Evolutionary conservation across 2,888 invertebrate genomes (phyloP).

Genomic region (Epistrophe grossulariae): DNA sequence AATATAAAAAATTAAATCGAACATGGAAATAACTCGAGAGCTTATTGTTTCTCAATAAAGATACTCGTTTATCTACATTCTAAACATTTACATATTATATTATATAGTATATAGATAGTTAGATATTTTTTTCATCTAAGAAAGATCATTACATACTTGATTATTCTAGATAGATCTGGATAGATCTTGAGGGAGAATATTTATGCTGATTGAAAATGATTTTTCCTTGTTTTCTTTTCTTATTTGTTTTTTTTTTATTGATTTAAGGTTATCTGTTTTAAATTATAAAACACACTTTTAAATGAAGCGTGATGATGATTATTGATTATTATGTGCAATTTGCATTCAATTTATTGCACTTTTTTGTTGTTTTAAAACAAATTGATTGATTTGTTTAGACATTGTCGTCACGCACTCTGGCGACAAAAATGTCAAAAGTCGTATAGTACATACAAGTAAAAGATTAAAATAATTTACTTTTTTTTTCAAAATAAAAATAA

Average conservation of each 20-base stretch:
- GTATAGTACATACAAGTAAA: neutral
- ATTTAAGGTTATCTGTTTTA: conserved; percentile 38
- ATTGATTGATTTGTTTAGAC: conserved; percentile 2
- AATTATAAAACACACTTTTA: conserved; percentile 1
- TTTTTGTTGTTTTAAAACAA: neutral
- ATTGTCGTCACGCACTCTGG: neutral
- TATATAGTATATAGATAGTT: neutral
- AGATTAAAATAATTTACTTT: neutral
- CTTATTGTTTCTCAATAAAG: neutral
- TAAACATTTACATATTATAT: neutral
- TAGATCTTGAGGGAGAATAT: conserved; percentile 1
- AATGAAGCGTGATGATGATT: conserved; percentile 1
- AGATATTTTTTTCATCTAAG: conserved; percentile 8
- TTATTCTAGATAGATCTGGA: conserved; percentile 16
- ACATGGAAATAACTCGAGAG: neutral
- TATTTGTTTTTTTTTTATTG: neutral
- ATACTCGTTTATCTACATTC: neutral
- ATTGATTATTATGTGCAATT: no score
- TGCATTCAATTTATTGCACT: conserved; percentile 13
- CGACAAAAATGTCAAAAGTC: neutral
- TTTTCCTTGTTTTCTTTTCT: conserved; percentile 2
- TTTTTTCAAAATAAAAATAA: no score
- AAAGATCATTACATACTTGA: conserved; percentile 4
- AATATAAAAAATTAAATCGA: neutral
- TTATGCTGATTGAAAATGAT: conserved; percentile 18